Evolutionary conservation across 2,888 invertebrate genomes (phyloP), one percentile per base, ranked within the genome.

Genomic region (Endomychus coccineus): DNA sequence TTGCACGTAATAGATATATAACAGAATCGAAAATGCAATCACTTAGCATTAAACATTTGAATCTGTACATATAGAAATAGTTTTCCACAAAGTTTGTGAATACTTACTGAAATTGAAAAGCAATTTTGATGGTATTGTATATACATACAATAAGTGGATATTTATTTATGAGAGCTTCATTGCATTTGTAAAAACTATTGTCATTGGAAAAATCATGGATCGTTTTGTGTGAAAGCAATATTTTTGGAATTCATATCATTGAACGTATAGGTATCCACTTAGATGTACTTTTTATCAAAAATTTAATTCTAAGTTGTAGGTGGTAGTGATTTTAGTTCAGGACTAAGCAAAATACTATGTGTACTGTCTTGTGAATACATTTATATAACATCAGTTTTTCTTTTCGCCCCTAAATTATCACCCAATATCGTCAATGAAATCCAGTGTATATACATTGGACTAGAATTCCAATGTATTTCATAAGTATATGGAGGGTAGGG

Each of bases 301-400:
- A 41, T 36, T 44, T 44, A 45, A 46, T 46, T n/a, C n/a, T 37
- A 37, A 38, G 38, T 17, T 31, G 21, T 38, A 38, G 34, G 15
- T 9, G 30, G 31, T 37, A 37, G 36, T n/a, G 31, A 37, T 37
- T 37, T 37, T 27, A 24, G 59, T 63, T 63, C 61, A 61, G 61
- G 42, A 43, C 56, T 62, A 58, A 62, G 58, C 54, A 53, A 56
- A 61, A 58, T 55, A 54, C 53, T 60, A 63, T 59, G 60, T 65
- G 65, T 65, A 63, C 56, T 57, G 65, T 65, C 65, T 61, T 66
- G 65, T 64, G 64, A 65, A 66, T 66, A 38, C 38, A 38, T 38
- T 38, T 38, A 38, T 39, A 39, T 39, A 15, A 34, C 29, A 29
- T 19, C 16, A n/a, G 15, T 11, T 34, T 19, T 19, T 34, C n/a